These are phyloP conservation scores for Conus canariensis DNA, from an alignment of 2,888 invertebrate genomes.

Conservation along the genomic window DNA sequence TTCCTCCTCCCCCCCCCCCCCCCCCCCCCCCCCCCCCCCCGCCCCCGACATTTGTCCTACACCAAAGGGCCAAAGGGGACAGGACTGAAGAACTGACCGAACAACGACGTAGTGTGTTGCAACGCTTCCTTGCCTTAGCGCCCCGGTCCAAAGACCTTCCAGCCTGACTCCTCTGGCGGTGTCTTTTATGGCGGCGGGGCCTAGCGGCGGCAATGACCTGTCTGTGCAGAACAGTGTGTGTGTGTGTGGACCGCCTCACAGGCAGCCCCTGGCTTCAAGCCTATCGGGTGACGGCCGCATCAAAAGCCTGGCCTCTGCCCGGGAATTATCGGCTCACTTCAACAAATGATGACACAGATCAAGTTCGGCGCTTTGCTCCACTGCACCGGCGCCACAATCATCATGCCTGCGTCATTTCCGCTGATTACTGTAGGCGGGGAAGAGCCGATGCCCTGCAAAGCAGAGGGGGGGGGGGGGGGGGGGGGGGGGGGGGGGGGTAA, in stretches of 20 bases:
- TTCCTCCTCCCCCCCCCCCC: too few species aligned
- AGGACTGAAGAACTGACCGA: not conserved
- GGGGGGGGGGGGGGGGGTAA: too few species aligned
- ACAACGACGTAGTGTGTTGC: not conserved
- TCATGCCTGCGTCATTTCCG: slow-evolving; percentile 24
- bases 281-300: slow-evolving; percentile 18
- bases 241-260: not conserved
- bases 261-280: not conserved
- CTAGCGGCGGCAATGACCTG: not conserved
- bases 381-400: not conserved
- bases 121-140: not conserved
- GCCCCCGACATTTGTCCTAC: too few species aligned
- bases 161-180: not conserved
- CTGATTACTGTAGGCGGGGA: not conserved
- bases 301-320: not conserved
- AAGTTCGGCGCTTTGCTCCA: not conserved
- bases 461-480: not conserved
- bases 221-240: too few species aligned
- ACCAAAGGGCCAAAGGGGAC: too few species aligned
- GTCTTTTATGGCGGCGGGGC: not conserved
- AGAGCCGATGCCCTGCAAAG: not conserved
- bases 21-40: too few species aligned
- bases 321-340: slow-evolving; percentile 32
- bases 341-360: slow-evolving; percentile 33
- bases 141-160: not conserved